Percentiles rank a stretch among this genome's conserved stretches.
phyloP scores from a whole-genome alignment of 2,888 invertebrate species.

The Drosophila basisetae region DNA sequence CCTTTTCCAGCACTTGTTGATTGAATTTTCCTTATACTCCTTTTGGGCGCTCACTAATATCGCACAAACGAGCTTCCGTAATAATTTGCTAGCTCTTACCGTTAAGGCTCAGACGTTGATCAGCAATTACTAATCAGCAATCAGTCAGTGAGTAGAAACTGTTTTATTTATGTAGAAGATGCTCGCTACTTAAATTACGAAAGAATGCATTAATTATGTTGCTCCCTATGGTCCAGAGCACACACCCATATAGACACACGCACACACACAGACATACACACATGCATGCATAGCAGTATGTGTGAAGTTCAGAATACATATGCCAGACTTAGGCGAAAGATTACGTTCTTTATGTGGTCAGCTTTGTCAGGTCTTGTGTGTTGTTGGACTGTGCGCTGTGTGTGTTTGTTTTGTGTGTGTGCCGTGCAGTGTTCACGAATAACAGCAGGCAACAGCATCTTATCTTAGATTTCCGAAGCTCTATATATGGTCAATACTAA shows the following conservation, averaged over 20 bases:
- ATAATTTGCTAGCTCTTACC: background rate
- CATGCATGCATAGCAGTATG: background rate
- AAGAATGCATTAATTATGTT: slow-evolving; percentile 17
- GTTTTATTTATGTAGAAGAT: slow-evolving; percentile 9
- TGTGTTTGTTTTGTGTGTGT: background rate
- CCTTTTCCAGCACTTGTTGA: background rate
- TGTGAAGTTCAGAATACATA: slow-evolving; percentile 31
- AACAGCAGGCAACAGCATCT: slow-evolving; percentile 39
- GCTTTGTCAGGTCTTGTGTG: slow-evolving; percentile 1
- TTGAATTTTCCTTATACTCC: background rate
- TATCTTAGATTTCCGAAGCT: slow-evolving; percentile 68
- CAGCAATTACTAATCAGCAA: slow-evolving; percentile 13
- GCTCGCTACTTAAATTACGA: slow-evolving; percentile 16
- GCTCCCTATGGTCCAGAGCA: slow-evolving; percentile 5
- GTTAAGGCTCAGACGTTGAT: background rate
- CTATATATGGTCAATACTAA: slow-evolving; percentile 67
- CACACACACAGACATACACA: background rate
- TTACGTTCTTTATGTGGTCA: slow-evolving; percentile 21
- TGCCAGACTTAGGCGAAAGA: slow-evolving; percentile 12
- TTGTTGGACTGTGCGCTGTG: background rate
- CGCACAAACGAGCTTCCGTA: background rate
- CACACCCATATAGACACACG: background rate
- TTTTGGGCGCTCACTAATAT: background rate
- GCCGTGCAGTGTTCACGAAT: slow-evolving; percentile 20
- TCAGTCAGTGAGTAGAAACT: slow-evolving; percentile 9